Evolutionary conservation across 2,113 vertebrate genomes (phyloP), one percentile per base, ranked within the genome.

Genomic region (Chamaea fasciata): DNA sequence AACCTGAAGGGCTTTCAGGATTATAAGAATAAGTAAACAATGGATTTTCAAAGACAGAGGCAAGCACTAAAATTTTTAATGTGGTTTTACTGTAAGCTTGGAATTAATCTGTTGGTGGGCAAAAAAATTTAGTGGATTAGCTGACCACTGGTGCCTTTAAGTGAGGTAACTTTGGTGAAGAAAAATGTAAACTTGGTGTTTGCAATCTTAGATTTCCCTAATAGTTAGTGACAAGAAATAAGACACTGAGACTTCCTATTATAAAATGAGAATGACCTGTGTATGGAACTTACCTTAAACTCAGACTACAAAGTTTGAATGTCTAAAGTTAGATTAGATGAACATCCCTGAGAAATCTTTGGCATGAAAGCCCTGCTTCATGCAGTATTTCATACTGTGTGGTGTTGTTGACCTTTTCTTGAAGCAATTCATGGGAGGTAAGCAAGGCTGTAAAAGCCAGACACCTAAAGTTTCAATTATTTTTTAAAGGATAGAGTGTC

Each of bases 401-500:
- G 26, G 28, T 35, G 23, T 5, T 68, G 57, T n/a, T 76, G 46
- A 60, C 37, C 73, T 69, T 44, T 46, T 16, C 50, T 77, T 62
- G 78, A 82, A 92, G 75, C 2, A 9, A 62, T 22, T 74, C 27
- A n/a, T 20, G 27, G 82, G 50, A 83, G 33, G 62, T 53, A 92
- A 57, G 47, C 27, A 71, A 55, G 33, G 68, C 59, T 85, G 19
- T 41, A 57, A 59, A 63, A 85, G 35, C 28, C 77, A 91, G 62
- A 85, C 53, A 46, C 53, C 10, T 55, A 6, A 89, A 89, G 27
- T 69, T 89, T 85, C 78, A 73, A 87, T 83, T 77, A 80, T 80
- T 85, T 94, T 74, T 67, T 18, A 80, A 94, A 92, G 63, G 53
- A 83, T 18, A 0, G 1, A 59, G 30, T 67, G 84, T 86, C 79